Evolutionary conservation across 2,797 vertebrate species (phyloP).

Genomic region (Ptychobarbus kaznakovi): DNA sequence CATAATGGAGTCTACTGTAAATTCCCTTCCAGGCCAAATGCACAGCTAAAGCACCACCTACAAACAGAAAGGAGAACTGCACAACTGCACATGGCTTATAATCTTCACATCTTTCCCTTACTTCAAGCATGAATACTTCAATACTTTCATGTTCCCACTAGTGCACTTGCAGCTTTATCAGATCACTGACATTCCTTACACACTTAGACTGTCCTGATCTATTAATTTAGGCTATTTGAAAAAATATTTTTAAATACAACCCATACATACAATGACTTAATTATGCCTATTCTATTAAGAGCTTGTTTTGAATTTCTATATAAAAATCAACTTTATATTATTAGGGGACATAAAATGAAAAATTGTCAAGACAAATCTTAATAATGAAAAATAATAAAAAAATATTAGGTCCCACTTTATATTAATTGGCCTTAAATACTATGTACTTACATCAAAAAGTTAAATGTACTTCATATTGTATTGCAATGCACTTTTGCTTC

Average conservation of each 20-base stretch:
- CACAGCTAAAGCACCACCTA: conserved; percentile 55
- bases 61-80: conserved; percentile 39
- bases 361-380: background rate
- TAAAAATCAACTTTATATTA: background rate
- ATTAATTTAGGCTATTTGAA: background rate
- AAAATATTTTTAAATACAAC: background rate
- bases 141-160: background rate
- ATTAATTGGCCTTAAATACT: background rate
- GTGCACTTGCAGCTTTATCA: background rate
- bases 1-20: conserved; percentile 52
- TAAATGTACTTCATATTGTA: background rate
- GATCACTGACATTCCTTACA: background rate
- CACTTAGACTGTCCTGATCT: background rate
- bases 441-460: background rate
- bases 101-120: background rate
- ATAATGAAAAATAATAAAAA: background rate
- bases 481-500: background rate
- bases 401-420: background rate
- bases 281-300: background rate
- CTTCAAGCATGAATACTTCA: background rate
- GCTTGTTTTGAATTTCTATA: background rate
- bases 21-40: conserved; percentile 31
- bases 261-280: background rate
- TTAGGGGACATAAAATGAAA: background rate
- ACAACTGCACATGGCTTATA: background rate